Percentiles rank a stretch among this genome's conserved stretches.
These are phyloP conservation scores for Amaurobius ferox DNA, from an alignment of 2,888 invertebrate genomes.

Conservation along the genomic window DNA sequence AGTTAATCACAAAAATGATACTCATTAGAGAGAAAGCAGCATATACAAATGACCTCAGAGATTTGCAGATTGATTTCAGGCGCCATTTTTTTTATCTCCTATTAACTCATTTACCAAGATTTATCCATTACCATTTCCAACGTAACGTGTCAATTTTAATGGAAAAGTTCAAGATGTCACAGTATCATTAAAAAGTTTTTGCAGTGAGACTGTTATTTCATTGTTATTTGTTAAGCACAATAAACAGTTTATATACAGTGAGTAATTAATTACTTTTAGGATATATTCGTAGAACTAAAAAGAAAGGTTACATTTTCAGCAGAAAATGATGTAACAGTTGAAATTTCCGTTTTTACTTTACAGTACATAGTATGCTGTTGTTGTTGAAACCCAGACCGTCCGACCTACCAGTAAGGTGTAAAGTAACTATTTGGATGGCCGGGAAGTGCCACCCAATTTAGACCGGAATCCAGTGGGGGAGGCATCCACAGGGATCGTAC, in stretches of 20 bases:
- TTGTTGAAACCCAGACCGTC: too few species aligned
- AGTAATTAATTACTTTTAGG: neutral
- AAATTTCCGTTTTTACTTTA: too few species aligned
- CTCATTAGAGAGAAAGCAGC: neutral
- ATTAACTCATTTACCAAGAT: neutral
- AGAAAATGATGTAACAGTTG: too few species aligned
- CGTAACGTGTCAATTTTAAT: neutral
- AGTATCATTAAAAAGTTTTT: neutral
- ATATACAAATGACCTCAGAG: neutral
- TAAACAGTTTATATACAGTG: neutral
- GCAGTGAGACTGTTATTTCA: neutral
- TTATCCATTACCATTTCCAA: neutral
- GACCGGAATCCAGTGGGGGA: too few species aligned
- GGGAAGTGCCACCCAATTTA: too few species aligned
- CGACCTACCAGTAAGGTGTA: too few species aligned
- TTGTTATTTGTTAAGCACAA: neutral
- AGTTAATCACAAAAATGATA: neutral
- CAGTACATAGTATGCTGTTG: too few species aligned
- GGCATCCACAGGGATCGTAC: too few species aligned
- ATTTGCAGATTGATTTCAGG: constrained; percentile 1
- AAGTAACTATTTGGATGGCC: too few species aligned
- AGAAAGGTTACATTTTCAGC: too few species aligned
- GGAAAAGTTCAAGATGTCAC: neutral
- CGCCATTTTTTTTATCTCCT: constrained; percentile 6
- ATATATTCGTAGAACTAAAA: too few species aligned